phyloP scores from a whole-genome alignment of 2,797 vertebrate genomes.

The Chaetodon trifasciatus region DNA sequence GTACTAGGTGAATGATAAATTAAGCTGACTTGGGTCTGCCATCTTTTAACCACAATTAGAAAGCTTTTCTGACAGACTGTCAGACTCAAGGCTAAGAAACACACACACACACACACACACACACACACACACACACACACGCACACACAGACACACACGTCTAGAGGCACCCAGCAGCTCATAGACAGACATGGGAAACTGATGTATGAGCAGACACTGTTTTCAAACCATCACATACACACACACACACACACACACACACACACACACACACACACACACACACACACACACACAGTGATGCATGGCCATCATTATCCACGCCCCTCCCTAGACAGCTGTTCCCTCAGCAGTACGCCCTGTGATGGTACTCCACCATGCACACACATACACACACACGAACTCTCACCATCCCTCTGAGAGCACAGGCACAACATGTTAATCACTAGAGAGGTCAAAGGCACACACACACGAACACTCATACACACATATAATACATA shows the following conservation, averaged over 20 bases:
- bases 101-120: constrained; percentile 34
- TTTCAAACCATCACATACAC: constrained; percentile 48
- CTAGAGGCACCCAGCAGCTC: constrained; percentile 59
- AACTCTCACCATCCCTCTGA: constrained; percentile 36
- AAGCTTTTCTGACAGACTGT: constrained; percentile 80
- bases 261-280: constrained; percentile 19
- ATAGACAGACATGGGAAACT: constrained; percentile 53
- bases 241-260: constrained; percentile 32
- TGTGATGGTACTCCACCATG: constrained; percentile 42
- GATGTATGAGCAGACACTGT: constrained; percentile 59
- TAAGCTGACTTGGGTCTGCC: constrained; percentile 72
- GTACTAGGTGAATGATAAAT: constrained; percentile 72
- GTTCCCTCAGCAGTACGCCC: constrained; percentile 71
- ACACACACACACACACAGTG: constrained; percentile 51
- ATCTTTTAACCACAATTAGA: constrained; percentile 85
- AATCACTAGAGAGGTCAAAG: constrained; percentile 68
- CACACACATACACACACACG: constrained; percentile 37
- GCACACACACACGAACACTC: constrained; percentile 18
- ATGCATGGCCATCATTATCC: constrained; percentile 76
- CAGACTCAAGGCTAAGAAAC: constrained; percentile 66
- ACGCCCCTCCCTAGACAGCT: constrained; percentile 74
- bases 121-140: constrained; percentile 33
- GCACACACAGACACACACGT: constrained; percentile 23
- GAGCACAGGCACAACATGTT: constrained; percentile 58
- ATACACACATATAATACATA: constrained; percentile 3